These are phyloP conservation scores for Panzeria rudis DNA, from an alignment of 2,888 invertebrate species.

Conservation along the genomic window DNA sequence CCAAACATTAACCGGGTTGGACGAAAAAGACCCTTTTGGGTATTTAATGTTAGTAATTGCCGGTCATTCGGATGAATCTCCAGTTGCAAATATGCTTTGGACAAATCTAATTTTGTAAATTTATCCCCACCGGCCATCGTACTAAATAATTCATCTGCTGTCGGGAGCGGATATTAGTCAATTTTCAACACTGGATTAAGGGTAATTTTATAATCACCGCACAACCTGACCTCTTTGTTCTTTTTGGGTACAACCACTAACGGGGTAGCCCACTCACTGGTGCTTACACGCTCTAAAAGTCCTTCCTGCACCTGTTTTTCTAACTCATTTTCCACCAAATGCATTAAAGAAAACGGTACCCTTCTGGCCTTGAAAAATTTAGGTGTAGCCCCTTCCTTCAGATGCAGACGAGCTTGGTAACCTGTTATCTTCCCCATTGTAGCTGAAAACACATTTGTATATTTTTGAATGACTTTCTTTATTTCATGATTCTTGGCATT, in stretches of 20 bases:
- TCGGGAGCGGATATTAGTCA: neutral
- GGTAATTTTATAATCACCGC: too few relatives aligned
- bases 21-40: neutral
- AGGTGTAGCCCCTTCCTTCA: neutral
- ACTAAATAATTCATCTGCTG: constrained; percentile 8
- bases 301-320: neutral
- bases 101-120: constrained; percentile 1
- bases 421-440: neutral
- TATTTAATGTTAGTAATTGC: neutral
- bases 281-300: neutral
- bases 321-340: neutral
- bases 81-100: constrained; percentile 9
- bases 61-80: neutral
- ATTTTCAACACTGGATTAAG: neutral
- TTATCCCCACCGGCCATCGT: neutral
- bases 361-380: constrained; percentile 11
- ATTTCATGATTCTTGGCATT: neutral
- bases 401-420: neutral
- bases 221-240: too few relatives aligned
- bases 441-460: neutral
- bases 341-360: neutral
- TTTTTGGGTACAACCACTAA: neutral
- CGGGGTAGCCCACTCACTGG: constrained; percentile 3
- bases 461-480: too few relatives aligned
- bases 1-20: neutral